These are phyloP conservation scores for Drosophila ananassae DNA, from an alignment of 1,140 invertebrate species.

Conservation along the genomic window DNA sequence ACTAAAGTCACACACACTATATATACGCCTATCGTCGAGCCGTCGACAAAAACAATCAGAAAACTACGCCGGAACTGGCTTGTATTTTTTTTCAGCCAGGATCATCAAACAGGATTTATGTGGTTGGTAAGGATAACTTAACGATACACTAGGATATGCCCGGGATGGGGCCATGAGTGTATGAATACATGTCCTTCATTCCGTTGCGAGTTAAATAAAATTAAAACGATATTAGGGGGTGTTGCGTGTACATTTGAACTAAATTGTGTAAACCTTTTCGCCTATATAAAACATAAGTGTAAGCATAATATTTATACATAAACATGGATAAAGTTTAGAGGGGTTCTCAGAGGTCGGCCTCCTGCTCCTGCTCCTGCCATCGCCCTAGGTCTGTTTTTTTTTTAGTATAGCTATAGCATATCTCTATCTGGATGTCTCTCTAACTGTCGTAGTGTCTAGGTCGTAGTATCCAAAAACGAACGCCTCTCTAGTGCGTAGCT, in stretches of 20 bases:
- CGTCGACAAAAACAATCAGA: constrained; percentile 35
- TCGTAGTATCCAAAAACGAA: constrained; percentile 73
- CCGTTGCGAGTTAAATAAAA: constrained; percentile 24
- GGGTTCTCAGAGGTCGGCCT: constrained; percentile 1
- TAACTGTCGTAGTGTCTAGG: constrained; percentile 63
- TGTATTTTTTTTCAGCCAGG: constrained; percentile 2
- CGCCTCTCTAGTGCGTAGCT: constrained; percentile 41
- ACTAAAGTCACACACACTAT: constrained; percentile 12
- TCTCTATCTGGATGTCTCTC: constrained; percentile 61
- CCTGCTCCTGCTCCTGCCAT: constrained; percentile 8
- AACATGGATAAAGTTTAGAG: constrained; percentile 39
- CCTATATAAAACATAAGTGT: constrained; percentile 76
- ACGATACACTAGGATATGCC: constrained; percentile 1
- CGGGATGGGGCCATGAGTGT: background rate
- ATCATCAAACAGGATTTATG: background rate
- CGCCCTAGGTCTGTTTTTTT: constrained; percentile 42
- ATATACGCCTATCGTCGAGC: constrained; percentile 29
- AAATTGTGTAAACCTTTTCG: constrained; percentile 78
- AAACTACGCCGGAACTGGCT: constrained; percentile 8
- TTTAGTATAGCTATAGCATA: constrained; percentile 66
- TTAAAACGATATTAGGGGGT: constrained; percentile 58
- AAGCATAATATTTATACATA: constrained; percentile 78
- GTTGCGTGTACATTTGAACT: constrained; percentile 76
- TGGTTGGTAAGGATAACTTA: background rate
- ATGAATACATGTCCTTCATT: background rate